A percentile compares a stretch with the other conserved stretches of the same genome.
Conservation (phyloP, 2,113 vertebrate species). For the Meriones unguiculatus region DNA sequence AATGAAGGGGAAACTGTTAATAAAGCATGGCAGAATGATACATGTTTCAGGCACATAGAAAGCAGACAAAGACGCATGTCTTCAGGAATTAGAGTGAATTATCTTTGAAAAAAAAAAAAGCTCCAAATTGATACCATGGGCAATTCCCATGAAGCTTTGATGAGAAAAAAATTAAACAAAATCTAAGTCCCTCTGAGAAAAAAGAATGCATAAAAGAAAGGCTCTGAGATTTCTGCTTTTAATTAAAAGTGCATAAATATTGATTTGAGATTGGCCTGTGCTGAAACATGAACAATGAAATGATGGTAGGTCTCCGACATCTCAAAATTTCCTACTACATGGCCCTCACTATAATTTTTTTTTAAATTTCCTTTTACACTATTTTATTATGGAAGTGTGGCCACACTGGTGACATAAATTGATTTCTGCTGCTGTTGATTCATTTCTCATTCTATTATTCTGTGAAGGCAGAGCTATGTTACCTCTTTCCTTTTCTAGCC, state of each 20-base stretch:
- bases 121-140: not conserved
- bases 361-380: not conserved
- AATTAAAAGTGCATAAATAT: not conserved
- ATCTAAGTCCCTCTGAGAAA: not conserved
- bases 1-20: not conserved
- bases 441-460: not conserved
- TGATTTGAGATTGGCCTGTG: not conserved
- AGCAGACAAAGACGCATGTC: not conserved
- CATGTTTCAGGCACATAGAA: not conserved
- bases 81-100: slow-evolving; percentile 19
- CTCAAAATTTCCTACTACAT: not conserved
- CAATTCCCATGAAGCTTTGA: slow-evolving; percentile 3
- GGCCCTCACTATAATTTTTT: not conserved
- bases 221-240: not conserved
- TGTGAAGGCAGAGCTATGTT: not conserved
- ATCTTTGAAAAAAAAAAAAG: not conserved
- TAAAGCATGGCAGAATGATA: not conserved
- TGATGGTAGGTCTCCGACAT: not conserved
- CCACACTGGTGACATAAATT: not conserved
- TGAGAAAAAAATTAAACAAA: not conserved
- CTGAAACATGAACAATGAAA: not conserved
- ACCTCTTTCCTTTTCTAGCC: not conserved
- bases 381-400: not conserved
- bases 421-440: not conserved
- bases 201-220: not conserved